Evolutionary conservation across 2,113 vertebrate species (phyloP).

Genomic region (Leptosomus discolor): DNA sequence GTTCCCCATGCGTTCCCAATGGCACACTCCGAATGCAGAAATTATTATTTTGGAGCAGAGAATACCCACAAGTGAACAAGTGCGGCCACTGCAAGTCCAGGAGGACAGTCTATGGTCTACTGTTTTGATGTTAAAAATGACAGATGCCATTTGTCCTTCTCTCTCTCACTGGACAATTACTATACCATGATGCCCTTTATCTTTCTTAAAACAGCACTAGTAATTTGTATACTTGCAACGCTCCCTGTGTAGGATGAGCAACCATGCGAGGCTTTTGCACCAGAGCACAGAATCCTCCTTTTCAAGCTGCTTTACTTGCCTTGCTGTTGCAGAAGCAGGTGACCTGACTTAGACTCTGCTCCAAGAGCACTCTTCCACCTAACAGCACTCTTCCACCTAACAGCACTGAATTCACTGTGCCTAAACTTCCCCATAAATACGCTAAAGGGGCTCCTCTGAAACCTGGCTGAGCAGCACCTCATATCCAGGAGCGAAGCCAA

Average conservation of each 20-base stretch:
- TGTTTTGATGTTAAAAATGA: background rate
- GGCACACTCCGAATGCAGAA: background rate
- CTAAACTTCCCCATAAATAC: background rate
- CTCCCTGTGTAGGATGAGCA: background rate
- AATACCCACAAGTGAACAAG: background rate
- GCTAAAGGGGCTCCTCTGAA: background rate
- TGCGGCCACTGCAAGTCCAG: background rate
- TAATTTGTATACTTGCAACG: background rate
- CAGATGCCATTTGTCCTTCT: background rate
- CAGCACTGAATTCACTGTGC: background rate
- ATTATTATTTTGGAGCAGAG: background rate
- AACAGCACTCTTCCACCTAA: background rate
- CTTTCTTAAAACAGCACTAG: background rate
- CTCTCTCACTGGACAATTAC: background rate
- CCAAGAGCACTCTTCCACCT: background rate
- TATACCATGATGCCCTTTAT: background rate
- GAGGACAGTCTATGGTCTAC: background rate
- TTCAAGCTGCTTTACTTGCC: background rate
- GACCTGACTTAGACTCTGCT: background rate
- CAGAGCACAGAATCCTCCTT: background rate
- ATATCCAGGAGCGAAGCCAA: fast-evolving
- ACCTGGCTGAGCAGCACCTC: background rate
- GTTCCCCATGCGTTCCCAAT: background rate
- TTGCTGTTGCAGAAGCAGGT: background rate
- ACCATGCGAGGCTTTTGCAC: background rate